Base-by-base conservation (phyloP, 2,113 vertebrate species). In the Podocnemis expansa region DNA sequence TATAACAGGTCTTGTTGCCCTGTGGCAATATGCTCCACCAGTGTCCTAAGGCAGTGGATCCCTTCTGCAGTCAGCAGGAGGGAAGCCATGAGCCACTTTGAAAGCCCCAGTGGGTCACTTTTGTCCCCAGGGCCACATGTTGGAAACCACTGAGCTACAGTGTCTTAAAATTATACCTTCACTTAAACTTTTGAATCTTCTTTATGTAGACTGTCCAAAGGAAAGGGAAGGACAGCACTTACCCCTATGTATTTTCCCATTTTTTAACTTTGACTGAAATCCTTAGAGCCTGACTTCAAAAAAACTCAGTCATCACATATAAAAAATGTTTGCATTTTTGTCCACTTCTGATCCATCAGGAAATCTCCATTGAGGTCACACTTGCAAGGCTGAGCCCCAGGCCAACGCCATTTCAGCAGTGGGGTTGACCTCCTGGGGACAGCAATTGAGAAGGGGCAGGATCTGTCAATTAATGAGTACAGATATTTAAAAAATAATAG, bases 401-500 rank as follows among this genome's bases (percentile, higher is more conserved):
- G 80, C 43, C 2, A 3, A 51, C 12, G n/a, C 8, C 21, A 25
- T 67, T 67, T 79, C 63, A 80, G 14, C 12, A n/a, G 11, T 58
- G 21, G 27, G 49, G n/a, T 89, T 43, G 58, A 58, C 9, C 14
- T 21, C 27, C 0, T 27, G 58, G 0, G 12, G 3, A 2, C 0
- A 2, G 76, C 24, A 79, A 5, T 34, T 25, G 79, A 82, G 0
- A 4, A 47, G 17, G 1, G 7, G 51, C 5, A 81, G 56, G 84
- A 91, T 54, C 34, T 5, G 0, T 3, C 47, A 84, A 8, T 1
- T n/a, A 47, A 16, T 49, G 2, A n/a, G 19, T 55, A 27, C 24
- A 41, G 13, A 80, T 79, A 0, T 11, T 54, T 56, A 3, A 49
- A 80, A 89, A 70, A 0, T 0, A 14, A 67, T n/a, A 67, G n/a